Conservation (phyloP, 2,888 invertebrate genomes). For the Lasioglossum oenotherae region DNA sequence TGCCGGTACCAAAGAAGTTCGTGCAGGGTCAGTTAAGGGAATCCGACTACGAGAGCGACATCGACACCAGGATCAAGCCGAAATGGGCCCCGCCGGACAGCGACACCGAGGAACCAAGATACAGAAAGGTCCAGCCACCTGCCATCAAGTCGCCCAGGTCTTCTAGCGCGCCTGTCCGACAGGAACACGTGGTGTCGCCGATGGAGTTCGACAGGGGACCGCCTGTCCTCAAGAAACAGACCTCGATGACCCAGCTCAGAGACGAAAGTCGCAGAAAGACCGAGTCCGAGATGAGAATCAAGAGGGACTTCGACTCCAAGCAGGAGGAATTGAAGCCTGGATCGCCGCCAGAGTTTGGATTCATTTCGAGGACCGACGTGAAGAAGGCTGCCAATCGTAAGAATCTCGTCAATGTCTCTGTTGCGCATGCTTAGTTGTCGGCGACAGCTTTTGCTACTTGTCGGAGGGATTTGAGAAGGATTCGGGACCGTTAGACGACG, state of each 20-base stretch:
- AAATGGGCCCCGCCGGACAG: constrained; percentile 88
- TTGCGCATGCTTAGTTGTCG: constrained; percentile 44
- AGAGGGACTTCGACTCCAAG: constrained; percentile 27
- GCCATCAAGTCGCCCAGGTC: constrained; percentile 83
- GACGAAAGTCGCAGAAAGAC: constrained; percentile 69
- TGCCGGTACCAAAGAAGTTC: constrained; percentile 88
- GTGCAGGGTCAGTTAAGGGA: constrained; percentile 88
- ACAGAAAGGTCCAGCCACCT: constrained; percentile 88
- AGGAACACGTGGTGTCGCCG: constrained; percentile 86
- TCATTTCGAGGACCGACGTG: constrained; percentile 82
- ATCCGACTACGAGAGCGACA: constrained; percentile 90
- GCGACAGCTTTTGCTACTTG: constrained; percentile 26
- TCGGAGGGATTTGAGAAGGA: not conserved
- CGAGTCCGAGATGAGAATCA: constrained; percentile 45
- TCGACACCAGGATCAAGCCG: constrained; percentile 87
- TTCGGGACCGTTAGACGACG: not conserved
- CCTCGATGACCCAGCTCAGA: constrained; percentile 69
- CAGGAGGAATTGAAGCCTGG: constrained; percentile 84
- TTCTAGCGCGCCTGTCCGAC: constrained; percentile 57
- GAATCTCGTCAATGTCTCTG: constrained; percentile 63
- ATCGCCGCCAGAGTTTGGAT: constrained; percentile 87
- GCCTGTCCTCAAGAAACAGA: constrained; percentile 83
- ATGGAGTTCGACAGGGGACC: constrained; percentile 87
- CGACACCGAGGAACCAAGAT: constrained; percentile 86
- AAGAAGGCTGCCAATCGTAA: constrained; percentile 82